Conservation (phyloP, 2,888 invertebrate species). For the Tachystola acroxantha region DNA sequence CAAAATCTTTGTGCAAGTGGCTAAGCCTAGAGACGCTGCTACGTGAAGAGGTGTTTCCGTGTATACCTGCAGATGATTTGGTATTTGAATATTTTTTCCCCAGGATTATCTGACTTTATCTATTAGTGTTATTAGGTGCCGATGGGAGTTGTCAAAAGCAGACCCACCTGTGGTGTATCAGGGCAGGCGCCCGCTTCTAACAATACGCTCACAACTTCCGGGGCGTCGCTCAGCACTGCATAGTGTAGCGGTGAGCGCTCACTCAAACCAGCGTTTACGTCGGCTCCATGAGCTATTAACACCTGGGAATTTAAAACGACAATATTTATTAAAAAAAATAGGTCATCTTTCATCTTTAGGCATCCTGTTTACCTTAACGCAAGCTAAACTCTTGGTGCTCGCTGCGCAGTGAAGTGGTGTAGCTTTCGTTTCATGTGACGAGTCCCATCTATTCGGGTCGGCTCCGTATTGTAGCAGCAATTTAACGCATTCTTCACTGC, state of each 20-base stretch:
- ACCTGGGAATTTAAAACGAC: conserved; percentile 55
- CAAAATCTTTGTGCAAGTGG: conserved; percentile 83
- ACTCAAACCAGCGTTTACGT: conserved; percentile 85
- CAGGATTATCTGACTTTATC: no score
- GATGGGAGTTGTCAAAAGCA: no score
- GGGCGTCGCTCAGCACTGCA: conserved; percentile 87
- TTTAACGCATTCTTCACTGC: conserved; percentile 84
- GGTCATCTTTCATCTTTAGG: conserved; percentile 19
- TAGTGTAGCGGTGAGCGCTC: conserved; percentile 89
- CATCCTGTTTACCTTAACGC: conserved; percentile 72
- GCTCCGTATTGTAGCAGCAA: conserved; percentile 83
- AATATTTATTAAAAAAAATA: conserved; percentile 22
- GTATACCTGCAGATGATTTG: conserved; percentile 83
- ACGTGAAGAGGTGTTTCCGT: conserved; percentile 92
- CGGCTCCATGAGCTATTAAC: conserved; percentile 85
- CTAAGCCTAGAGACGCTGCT: conserved; percentile 85
- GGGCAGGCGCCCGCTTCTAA: conserved; percentile 88
- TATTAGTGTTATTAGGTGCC: no score
- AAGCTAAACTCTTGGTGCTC: conserved; percentile 78
- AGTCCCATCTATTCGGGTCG: conserved; percentile 85
- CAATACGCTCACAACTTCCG: conserved; percentile 85
- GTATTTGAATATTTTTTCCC: no score
- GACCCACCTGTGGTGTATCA: conserved; percentile 86
- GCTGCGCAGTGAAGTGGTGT: conserved; percentile 89
- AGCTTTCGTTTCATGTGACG: conserved; percentile 78